Evolutionary conservation across 2,113 vertebrate species (phyloP).

Genomic region (Caretta caretta): DNA sequence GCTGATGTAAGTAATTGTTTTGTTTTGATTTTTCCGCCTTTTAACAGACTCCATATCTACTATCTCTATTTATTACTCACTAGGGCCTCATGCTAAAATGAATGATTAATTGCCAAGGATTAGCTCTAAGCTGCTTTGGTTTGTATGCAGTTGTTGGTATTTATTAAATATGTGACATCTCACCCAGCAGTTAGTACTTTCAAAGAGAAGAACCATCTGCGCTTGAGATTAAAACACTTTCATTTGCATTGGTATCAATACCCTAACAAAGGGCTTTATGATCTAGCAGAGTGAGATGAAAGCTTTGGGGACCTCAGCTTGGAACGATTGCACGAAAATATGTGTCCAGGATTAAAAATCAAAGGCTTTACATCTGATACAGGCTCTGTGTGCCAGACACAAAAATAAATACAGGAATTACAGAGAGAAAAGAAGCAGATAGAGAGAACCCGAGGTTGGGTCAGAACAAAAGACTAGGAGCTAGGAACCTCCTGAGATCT

Average conservation of each 20-base stretch:
- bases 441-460: neutral
- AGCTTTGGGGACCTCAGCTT: neutral
- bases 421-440: neutral
- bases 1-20: neutral
- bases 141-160: slow-evolving; percentile 52
- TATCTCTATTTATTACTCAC: neutral
- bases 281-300: neutral
- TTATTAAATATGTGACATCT: slow-evolving; percentile 56
- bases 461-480: neutral
- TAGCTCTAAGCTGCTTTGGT: slow-evolving; percentile 49
- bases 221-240: slow-evolving; percentile 39
- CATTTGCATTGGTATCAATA: slow-evolving; percentile 8
- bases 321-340: neutral
- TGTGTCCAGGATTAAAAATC: neutral
- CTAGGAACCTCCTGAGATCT: neutral
- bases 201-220: slow-evolving; percentile 40
- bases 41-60: neutral
- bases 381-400: neutral
- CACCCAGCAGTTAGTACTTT: slow-evolving; percentile 46
- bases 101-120: slow-evolving; percentile 28
- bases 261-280: rapidly evolving
- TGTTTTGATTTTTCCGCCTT: neutral
- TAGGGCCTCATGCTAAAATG: neutral
- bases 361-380: neutral
- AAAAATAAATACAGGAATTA: neutral